phyloP scores from a whole-genome alignment of 2,888 invertebrate species.

The Acleris literana region DNA sequence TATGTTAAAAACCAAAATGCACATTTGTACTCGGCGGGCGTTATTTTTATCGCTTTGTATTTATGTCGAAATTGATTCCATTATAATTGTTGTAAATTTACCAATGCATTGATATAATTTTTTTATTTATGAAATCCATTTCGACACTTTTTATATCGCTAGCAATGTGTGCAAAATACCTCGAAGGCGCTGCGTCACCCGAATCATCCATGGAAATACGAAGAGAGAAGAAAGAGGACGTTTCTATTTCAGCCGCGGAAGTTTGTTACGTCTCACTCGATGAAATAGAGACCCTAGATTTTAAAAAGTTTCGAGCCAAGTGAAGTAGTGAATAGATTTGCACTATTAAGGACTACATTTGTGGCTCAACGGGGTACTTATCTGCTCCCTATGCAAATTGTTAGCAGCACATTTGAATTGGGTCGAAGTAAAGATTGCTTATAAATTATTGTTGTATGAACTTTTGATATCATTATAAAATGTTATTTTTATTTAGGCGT shows the following conservation, averaged over 20 bases:
- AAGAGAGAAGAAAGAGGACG: slow-evolving; percentile 33
- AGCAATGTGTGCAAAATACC: slow-evolving; percentile 81
- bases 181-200: slow-evolving; percentile 71
- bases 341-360: no score
- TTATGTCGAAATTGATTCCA: slow-evolving; percentile 66
- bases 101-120: slow-evolving; percentile 5
- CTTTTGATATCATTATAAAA: slow-evolving; percentile 1
- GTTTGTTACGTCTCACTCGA: slow-evolving; percentile 11
- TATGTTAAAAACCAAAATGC: slow-evolving; percentile 38
- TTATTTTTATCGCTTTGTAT: slow-evolving; percentile 61
- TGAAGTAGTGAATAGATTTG: no score
- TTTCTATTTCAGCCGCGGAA: slow-evolving; percentile 28
- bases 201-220: slow-evolving; percentile 67
- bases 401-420: no score
- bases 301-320: no score
- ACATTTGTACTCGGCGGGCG: slow-evolving; percentile 76
- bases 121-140: slow-evolving; percentile 49
- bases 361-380: no score
- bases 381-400: no score
- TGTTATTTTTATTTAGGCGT: slow-evolving; percentile 6
- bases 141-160: slow-evolving; percentile 70
- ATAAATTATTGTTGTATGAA: background rate
- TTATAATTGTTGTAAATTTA: slow-evolving; percentile 24
- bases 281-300: slow-evolving; percentile 1
- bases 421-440: background rate